phyloP scores from a whole-genome alignment of 2,888 invertebrate species.

The Synergus gifuensis region DNA sequence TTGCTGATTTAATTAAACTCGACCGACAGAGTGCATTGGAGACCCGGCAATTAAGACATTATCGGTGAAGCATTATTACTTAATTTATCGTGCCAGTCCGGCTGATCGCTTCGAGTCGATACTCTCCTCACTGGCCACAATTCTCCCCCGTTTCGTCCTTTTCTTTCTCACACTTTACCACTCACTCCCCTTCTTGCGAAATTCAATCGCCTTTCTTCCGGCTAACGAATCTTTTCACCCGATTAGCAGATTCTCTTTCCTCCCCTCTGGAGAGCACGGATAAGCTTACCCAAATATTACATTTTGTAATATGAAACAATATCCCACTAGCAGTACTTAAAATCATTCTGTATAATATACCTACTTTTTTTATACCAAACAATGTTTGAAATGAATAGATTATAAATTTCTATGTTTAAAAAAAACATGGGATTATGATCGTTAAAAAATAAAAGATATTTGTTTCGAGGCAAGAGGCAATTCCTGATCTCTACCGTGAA shows the following conservation, averaged over 20 bases:
- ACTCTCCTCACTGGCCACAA: constrained; percentile 33
- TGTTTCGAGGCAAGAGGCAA: constrained; percentile 4
- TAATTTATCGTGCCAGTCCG: constrained; percentile 66
- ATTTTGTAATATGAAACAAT: constrained; percentile 16
- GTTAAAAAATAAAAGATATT: not conserved
- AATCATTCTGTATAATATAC: not conserved
- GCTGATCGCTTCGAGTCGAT: constrained; percentile 49
- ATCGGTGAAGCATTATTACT: constrained; percentile 72
- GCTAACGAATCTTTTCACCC: constrained; percentile 32
- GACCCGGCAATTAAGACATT: constrained; percentile 73
- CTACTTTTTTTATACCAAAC: too few species aligned
- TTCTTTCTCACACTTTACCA: constrained; percentile 26
- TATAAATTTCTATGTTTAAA: not conserved
- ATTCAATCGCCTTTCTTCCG: constrained; percentile 41
- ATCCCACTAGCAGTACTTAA: not conserved
- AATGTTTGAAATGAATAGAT: not conserved
- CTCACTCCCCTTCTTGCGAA: constrained; percentile 17
- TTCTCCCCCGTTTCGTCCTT: not conserved
- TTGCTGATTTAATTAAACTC: constrained; percentile 76
- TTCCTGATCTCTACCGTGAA: constrained; percentile 25
- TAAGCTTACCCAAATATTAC: constrained; percentile 13
- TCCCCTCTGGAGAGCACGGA: constrained; percentile 2
- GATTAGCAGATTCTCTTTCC: constrained; percentile 18
- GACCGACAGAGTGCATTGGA: constrained; percentile 49
- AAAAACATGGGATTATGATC: not conserved